Evolutionary conservation across 2,888 invertebrate genomes (phyloP), one percentile per base, ranked within the genome.

Genomic region (Drosophila maculinotata): DNA sequence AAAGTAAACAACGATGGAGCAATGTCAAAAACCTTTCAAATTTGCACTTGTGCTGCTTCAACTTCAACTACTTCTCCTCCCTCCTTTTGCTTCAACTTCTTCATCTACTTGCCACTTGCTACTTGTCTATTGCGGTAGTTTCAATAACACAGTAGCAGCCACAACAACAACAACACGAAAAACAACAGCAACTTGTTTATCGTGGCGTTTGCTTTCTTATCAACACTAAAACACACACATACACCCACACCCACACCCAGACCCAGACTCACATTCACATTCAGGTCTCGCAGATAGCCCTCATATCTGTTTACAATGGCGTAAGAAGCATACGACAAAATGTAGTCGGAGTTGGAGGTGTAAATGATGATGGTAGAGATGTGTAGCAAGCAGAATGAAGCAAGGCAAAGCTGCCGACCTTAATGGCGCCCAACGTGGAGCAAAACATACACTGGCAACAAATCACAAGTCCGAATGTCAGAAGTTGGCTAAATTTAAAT

Each of bases 251-350:
- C 12, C n/a, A n/a, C n/a, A n/a, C n/a, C n/a, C n/a, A n/a, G n/a
- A n/a, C n/a, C 47, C 44, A 62, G 63, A 26, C 26, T 8, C 31
- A 36, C 38, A 38, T 15, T 38, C 36, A 30, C 45, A 20, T 14
- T 12, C 20, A 2, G 3, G 6, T 36, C 28, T 45, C 25, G 9
- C 14, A 51, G 25, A 63, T 63, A 59, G 54, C 57, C 49, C 69
- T 59, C 64, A 59, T 80, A 85, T 85, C 79, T 82, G 69, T 79
- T 83, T 83, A 73, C 79, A 69, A 82, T 73, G 73, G 81, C 64
- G 33, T 26, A 45, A 35, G 45, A 15, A 42, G 44, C 10, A 66
- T 30, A 38, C 35, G 51, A 36, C 25, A 47, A 33, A 35, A 48
- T 20, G 39, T 28, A 48, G 69, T 38, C 12, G 59, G 65, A 78